Evolutionary conservation across 2,797 vertebrate genomes (phyloP).

Genomic region (Coluber constrictor): DNA sequence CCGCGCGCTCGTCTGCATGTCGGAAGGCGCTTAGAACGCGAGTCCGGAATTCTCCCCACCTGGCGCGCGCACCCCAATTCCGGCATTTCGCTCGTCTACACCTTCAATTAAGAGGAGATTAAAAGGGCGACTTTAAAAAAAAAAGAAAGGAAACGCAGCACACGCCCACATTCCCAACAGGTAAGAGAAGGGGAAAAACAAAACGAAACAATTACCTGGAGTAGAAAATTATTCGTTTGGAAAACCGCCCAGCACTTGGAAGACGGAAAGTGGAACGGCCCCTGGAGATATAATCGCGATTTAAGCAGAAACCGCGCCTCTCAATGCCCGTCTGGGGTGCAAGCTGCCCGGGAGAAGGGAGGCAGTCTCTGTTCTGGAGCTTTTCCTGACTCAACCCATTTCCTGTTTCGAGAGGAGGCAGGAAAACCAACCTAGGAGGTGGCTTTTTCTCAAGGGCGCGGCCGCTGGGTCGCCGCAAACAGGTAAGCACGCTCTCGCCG

Average conservation of each 20-base stretch:
- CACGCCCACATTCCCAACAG: not conserved
- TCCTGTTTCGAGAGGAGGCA: conserved; percentile 51
- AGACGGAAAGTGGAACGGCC: not conserved
- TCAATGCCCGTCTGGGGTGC: not conserved
- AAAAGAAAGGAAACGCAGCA: not conserved
- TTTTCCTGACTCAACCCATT: conserved; percentile 53
- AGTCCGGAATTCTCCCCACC: not conserved
- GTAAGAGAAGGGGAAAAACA: not conserved
- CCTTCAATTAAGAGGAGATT: not conserved
- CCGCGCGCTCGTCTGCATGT: not conserved
- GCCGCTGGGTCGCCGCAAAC: not conserved
- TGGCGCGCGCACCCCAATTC: not conserved
- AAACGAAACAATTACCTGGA: conserved; percentile 46
- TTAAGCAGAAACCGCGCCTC: conserved; percentile 21
- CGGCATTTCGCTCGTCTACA: not conserved
- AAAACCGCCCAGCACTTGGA: not conserved
- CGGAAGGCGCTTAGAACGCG: not conserved
- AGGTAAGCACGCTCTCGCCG: not conserved
- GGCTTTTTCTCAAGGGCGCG: not conserved
- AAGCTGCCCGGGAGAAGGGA: not conserved
- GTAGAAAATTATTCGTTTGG: not conserved
- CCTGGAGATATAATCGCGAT: conserved; percentile 1
- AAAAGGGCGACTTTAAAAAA: not conserved
- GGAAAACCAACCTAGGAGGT: not conserved
- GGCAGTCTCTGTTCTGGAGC: not conserved